Percentiles rank a stretch among this genome's conserved stretches.
phyloP scores from a whole-genome alignment of 30 jellyfish, hydroid and myxozoan species.

The Chrysaora quinquecirrha region DNA sequence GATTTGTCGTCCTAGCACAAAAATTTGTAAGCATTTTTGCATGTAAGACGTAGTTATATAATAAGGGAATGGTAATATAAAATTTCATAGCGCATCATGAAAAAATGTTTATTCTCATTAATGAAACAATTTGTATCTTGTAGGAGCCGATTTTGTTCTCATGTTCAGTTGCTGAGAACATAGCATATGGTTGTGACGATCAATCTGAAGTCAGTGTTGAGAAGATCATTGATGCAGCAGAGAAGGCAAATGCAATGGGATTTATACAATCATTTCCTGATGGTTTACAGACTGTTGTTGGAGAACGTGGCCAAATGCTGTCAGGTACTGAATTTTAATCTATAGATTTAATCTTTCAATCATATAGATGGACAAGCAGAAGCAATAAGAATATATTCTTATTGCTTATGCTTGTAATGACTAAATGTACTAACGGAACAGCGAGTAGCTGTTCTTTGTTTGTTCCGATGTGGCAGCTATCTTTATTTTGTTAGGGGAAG shows the following conservation, averaged over 20 bases:
- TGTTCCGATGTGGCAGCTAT: no score
- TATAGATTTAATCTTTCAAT: no score
- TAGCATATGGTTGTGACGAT: conserved; percentile 80
- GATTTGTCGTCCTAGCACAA: no score
- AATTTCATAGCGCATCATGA: no score
- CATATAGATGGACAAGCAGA: neutral
- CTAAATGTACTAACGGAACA: neutral
- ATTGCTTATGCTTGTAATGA: neutral
- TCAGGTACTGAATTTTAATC: conserved; percentile 77
- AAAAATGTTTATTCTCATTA: no score
- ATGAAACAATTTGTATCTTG: no score
- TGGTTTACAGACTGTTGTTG: conserved; percentile 90
- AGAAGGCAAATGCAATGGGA: conserved; percentile 93
- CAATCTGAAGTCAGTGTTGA: conserved; percentile 36
- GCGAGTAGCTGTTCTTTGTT: no score
- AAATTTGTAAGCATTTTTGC: no score
- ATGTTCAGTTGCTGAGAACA: conserved; percentile 82
- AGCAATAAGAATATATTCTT: neutral
- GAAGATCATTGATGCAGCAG: conserved; percentile 84
- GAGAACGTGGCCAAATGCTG: conserved; percentile 98
- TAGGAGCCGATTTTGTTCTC: conserved; percentile 96
- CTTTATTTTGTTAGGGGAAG: no score
- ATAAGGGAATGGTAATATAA: no score
- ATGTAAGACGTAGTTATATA: no score
- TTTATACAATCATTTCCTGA: conserved; percentile 81